phyloP scores from a whole-genome alignment of 2,888 invertebrate species.

The Scaptomyza cyrtandrae region DNA sequence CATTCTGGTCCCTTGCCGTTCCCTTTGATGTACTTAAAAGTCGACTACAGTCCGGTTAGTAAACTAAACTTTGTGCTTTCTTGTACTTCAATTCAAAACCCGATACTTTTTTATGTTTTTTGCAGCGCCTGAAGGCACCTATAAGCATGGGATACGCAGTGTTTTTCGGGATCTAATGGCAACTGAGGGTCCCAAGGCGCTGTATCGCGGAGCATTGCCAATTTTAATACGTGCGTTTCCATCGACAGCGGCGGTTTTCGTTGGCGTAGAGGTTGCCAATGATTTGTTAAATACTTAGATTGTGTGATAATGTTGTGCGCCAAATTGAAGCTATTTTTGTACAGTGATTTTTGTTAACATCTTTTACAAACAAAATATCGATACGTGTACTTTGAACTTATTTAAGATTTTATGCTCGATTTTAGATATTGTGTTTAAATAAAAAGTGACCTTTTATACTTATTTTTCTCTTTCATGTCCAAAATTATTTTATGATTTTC shows the following conservation, averaged over 20 bases:
- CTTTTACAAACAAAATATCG: slow-evolving; percentile 27
- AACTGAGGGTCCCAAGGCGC: slow-evolving; percentile 93
- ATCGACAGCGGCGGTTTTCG: slow-evolving; percentile 99
- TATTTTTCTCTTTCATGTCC: too few relatives aligned
- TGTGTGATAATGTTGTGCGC: slow-evolving; percentile 21
- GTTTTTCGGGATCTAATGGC: slow-evolving; percentile 94
- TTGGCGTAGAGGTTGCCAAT: slow-evolving; percentile 94
- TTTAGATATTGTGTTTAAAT: background rate
- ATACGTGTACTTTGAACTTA: background rate
- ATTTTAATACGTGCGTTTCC: slow-evolving; percentile 99
- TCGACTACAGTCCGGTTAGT: slow-evolving; percentile 94
- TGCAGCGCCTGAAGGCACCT: slow-evolving; percentile 95
- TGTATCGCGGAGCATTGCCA: slow-evolving; percentile 97
- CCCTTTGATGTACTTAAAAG: slow-evolving; percentile 99
- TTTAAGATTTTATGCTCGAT: background rate
- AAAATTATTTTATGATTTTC: too few relatives aligned
- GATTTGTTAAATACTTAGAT: slow-evolving; percentile 87
- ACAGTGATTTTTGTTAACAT: slow-evolving; percentile 3
- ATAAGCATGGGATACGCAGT: slow-evolving; percentile 95
- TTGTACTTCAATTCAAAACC: background rate
- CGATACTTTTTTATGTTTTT: background rate
- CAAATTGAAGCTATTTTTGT: slow-evolving; percentile 35
- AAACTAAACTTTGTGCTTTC: background rate
- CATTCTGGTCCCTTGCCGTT: slow-evolving; percentile 98
- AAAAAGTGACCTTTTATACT: too few relatives aligned